Evolutionary conservation across 2,113 vertebrate species (phyloP).

Genomic region (Mystacornis crossleyi): DNA sequence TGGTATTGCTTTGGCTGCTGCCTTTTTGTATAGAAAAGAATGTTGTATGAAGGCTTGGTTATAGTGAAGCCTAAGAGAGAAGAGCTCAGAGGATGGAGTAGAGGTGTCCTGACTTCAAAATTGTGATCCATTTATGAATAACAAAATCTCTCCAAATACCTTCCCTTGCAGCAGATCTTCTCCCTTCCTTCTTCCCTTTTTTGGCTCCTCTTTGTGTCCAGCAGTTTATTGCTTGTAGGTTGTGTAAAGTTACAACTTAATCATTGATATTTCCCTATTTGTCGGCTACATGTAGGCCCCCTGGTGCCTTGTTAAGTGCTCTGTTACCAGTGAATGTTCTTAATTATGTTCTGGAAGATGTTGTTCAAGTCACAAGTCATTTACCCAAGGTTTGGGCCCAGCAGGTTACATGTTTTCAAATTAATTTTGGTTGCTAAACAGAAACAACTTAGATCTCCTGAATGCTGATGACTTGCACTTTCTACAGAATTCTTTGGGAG

Average conservation of each 20-base stretch:
- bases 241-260: neutral
- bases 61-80: neutral
- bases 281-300: neutral
- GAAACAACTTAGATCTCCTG: neutral
- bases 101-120: neutral
- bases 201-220: neutral
- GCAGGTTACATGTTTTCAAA: conserved; percentile 53
- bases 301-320: conserved; percentile 46
- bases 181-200: neutral
- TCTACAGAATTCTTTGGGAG: neutral
- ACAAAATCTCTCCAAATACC: neutral
- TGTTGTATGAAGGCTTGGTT: rapidly evolving
- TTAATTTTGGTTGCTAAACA: conserved; percentile 37
- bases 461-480: neutral
- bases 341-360: conserved; percentile 24
- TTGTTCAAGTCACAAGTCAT: conserved; percentile 45
- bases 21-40: neutral
- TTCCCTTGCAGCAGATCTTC: neutral
- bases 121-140: neutral
- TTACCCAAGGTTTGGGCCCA: conserved; percentile 40
- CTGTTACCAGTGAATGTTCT: neutral
- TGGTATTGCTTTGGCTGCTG: neutral
- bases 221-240: neutral
- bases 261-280: neutral
- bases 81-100: neutral